phyloP scores from a whole-genome alignment of 64 coral and sea anemone species.

The Pocillopora verrucosa region DNA sequence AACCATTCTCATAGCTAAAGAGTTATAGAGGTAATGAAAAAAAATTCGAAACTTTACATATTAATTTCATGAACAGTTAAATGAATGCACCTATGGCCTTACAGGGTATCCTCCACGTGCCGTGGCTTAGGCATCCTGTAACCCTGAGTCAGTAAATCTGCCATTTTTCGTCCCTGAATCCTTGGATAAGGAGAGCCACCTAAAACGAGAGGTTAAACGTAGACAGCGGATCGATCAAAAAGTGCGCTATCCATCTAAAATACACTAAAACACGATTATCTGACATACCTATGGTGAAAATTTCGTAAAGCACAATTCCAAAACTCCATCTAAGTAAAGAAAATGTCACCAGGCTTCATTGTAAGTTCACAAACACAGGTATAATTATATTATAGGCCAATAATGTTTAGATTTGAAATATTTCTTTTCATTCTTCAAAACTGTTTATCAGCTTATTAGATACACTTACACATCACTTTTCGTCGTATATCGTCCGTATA shows the following conservation, averaged over 20 bases:
- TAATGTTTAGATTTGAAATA: background rate
- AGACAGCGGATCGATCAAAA: background rate
- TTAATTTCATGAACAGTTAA: no score
- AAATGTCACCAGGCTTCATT: background rate
- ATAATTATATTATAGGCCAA: background rate
- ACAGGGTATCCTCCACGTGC: slow-evolving; percentile 69
- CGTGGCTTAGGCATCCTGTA: slow-evolving; percentile 87
- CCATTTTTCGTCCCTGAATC: slow-evolving; percentile 32
- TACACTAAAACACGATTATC: background rate
- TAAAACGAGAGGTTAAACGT: background rate
- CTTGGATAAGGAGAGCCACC: slow-evolving; percentile 75
- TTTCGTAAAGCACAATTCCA: no score
- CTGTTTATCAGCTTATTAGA: background rate
- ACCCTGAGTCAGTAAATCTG: slow-evolving; percentile 30
- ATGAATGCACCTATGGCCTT: background rate
- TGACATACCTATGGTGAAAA: slow-evolving; percentile 46
- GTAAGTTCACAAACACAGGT: background rate
- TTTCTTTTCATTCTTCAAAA: background rate
- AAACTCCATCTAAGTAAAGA: no score
- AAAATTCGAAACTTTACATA: no score
- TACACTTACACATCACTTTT: slow-evolving; percentile 41
- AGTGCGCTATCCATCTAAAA: background rate
- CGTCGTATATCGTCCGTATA: slow-evolving; percentile 7
- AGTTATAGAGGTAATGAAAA: no score
- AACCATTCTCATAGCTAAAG: no score